Conservation (phyloP, 2,888 invertebrate species). For the Hoplodrina ambigua region DNA sequence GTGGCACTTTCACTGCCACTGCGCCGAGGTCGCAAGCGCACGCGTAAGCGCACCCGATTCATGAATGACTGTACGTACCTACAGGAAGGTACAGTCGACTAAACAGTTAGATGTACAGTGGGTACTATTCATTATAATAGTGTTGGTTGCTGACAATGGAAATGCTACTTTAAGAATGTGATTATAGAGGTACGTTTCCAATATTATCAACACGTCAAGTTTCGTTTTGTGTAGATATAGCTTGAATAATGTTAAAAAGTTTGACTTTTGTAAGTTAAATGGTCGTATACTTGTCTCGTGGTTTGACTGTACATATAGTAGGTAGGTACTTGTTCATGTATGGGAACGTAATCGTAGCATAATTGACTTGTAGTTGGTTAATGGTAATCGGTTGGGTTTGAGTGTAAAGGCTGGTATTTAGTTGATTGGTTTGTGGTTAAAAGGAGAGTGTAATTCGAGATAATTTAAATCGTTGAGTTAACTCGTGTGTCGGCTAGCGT, state of each 20-base stretch:
- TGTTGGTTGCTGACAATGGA: no score
- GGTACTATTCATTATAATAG: no score
- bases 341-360: constrained; percentile 22
- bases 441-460: constrained; percentile 14
- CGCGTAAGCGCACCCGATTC: constrained; percentile 45
- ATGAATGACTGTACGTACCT: constrained; percentile 46
- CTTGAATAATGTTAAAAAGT: neutral
- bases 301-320: constrained; percentile 3
- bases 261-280: neutral
- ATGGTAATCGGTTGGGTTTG: constrained; percentile 28
- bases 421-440: constrained; percentile 7
- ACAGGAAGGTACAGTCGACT: constrained; percentile 5
- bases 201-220: no score
- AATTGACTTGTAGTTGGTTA: constrained; percentile 33
- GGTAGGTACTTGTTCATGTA: constrained; percentile 12
- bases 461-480: constrained; percentile 10
- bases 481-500: neutral
- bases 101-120: neutral
- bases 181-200: no score
- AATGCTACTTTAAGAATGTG: no score
- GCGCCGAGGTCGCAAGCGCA: constrained; percentile 62
- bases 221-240: no score
- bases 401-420: constrained; percentile 13
- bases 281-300: neutral
- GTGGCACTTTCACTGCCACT: constrained; percentile 67